These are phyloP conservation scores for Hirtodrosophila duncani DNA, from an alignment of 2,888 invertebrate species.

Conservation along the genomic window DNA sequence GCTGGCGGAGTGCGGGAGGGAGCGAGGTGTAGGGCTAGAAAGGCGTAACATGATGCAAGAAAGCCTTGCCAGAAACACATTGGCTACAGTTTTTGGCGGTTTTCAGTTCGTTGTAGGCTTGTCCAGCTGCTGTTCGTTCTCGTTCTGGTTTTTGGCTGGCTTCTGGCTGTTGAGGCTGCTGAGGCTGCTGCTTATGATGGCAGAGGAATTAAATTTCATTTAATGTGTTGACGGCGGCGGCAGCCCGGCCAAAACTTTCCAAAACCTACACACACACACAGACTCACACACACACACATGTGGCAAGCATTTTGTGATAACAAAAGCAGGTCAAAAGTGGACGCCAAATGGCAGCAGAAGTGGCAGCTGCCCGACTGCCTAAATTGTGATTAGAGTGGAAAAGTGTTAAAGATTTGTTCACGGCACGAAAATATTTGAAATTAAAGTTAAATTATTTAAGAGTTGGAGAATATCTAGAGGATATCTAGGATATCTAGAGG, in stretches of 20 bases:
- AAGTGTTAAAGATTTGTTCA: too few species aligned
- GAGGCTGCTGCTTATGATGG: constrained; percentile 60
- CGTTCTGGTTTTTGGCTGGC: constrained; percentile 36
- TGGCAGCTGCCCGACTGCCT: background rate
- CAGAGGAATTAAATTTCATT: constrained; percentile 70
- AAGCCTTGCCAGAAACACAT: constrained; percentile 42
- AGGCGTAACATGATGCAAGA: constrained; percentile 42
- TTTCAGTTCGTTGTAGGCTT: too few species aligned
- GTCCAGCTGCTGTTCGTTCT: constrained; percentile 1
- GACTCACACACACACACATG: constrained; percentile 16
- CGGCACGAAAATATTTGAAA: too few species aligned
- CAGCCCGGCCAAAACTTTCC: too few species aligned
- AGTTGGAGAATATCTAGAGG: too few species aligned
- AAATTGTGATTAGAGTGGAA: background rate
- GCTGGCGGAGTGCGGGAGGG: constrained; percentile 16
- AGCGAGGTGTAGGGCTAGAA: constrained; percentile 22
- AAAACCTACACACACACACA: constrained; percentile 59
- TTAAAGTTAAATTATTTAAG: too few species aligned
- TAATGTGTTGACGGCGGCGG: constrained; percentile 57
- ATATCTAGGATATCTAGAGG: too few species aligned
- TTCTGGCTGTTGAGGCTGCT: constrained; percentile 34
- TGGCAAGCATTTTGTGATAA: constrained; percentile 57
- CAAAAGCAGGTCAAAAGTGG: constrained; percentile 61
- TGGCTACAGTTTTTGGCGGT: constrained; percentile 54
- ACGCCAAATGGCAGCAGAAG: constrained; percentile 17